phyloP scores from a whole-genome alignment of 2,113 vertebrate genomes.

The Tamias sibiricus region DNA sequence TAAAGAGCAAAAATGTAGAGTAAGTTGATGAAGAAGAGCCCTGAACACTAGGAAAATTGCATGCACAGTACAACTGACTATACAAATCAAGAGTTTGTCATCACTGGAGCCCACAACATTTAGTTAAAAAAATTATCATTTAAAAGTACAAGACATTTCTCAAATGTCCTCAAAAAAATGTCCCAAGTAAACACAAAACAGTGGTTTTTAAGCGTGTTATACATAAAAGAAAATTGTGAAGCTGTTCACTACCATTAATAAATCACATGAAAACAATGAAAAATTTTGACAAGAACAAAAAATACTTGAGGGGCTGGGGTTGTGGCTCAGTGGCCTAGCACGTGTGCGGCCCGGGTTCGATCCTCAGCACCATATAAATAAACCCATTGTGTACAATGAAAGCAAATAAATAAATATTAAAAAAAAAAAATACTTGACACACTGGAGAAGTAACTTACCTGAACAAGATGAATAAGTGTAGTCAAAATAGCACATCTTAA shows the following conservation, averaged over 20 bases:
- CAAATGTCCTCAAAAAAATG: neutral
- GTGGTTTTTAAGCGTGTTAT: neutral
- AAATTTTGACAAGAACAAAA: neutral
- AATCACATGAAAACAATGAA: neutral
- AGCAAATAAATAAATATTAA: no score
- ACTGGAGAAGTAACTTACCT: conserved; percentile 87
- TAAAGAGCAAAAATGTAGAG: neutral
- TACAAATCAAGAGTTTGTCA: neutral
- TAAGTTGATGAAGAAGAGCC: conserved; percentile 9
- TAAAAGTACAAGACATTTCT: conserved; percentile 17
- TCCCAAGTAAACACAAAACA: neutral
- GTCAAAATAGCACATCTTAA: conserved; percentile 98
- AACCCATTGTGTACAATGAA: no score
- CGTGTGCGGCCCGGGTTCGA: no score
- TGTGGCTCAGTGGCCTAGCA: no score
- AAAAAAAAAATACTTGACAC: neutral
- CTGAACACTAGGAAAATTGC: neutral
- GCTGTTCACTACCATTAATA: neutral
- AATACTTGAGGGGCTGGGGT: neutral
- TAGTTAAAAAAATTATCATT: conserved; percentile 6
- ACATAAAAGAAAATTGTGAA: neutral
- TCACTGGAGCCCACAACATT: neutral
- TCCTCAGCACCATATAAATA: no score
- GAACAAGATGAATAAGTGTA: conserved; percentile 95
- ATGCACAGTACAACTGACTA: neutral